Evolutionary conservation across 2,888 invertebrate genomes (phyloP), one percentile per base, ranked within the genome.

Genomic region (Drosophila fungiperda): DNA sequence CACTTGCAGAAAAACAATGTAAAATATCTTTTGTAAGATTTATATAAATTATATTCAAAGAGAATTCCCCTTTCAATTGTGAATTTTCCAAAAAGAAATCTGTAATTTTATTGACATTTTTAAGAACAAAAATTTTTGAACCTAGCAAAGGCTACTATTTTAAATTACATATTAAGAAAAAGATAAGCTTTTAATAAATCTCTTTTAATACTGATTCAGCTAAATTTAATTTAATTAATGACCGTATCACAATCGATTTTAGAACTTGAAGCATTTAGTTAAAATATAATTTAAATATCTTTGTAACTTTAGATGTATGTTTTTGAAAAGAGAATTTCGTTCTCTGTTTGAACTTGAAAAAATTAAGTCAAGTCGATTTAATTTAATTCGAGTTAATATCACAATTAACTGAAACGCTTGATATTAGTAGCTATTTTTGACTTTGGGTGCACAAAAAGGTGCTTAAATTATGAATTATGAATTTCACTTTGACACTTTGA

Each of bases 361-460:
- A 40, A 40, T 17, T 9, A 4, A n/a, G 9, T n/a, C n/a, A n/a
- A n/a, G 3, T 17, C 17, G 3, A 38, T 38, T 38, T 17, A 38
- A 17, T 17, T 17, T 17, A 38, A 17, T 38, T 17, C 8, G 17
- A 38, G 17, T 17, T 38, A 7, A 45, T 3, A 15, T 45, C 20
- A 7, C 12, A 42, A 40, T 40, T 4, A 40, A n/a, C 1, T 4
- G 4, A 40, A 40, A 1, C 4, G 40, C 17, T 40, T n/a, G 2
- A 40, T 9, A 8, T 17, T n/a, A 9, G 1, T 8, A 2, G 3
- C 0, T 38, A 38, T 38, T 38, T 38, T 0, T 8, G 17, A 0
- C 3, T 38, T 38, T 38, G 2, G 0, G 17, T 3, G 29, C 6
- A 6, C 29, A 6, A 29, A 29, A 29, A 6, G 6, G 29, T 8